Percentiles rank a stretch among this genome's conserved stretches.
These are phyloP conservation scores for Fringilla coelebs DNA, from an alignment of 2,797 vertebrate species.

Conservation along the genomic window DNA sequence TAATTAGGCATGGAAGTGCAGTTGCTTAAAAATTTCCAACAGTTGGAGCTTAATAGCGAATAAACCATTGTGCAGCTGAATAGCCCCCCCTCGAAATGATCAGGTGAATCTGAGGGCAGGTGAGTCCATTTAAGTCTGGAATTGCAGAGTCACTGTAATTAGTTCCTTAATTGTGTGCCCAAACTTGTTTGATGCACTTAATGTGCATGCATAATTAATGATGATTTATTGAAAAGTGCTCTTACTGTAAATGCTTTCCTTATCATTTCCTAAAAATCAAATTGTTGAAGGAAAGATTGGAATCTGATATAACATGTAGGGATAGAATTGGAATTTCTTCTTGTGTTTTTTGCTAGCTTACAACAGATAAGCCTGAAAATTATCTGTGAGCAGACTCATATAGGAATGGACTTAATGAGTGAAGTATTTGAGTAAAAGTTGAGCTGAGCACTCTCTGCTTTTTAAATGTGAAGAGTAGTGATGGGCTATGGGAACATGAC, in stretches of 20 bases:
- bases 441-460: neutral
- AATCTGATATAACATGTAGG: neutral
- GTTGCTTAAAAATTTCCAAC: constrained; percentile 54
- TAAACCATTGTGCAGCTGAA: neutral
- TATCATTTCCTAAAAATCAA: constrained; percentile 35
- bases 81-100: neutral
- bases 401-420: neutral
- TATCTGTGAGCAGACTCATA: neutral
- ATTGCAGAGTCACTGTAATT: constrained; percentile 61
- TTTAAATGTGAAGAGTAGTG: neutral
- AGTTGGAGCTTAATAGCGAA: constrained; percentile 36
- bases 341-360: neutral
- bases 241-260: constrained; percentile 10
- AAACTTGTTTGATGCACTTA: constrained; percentile 10
- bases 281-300: constrained; percentile 14
- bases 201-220: constrained; percentile 57
- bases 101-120: neutral
- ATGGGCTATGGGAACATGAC: neutral
- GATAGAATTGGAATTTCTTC: neutral
- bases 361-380: neutral
- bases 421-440: neutral
- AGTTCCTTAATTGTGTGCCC: constrained; percentile 56
- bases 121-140: constrained; percentile 12
- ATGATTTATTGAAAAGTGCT: constrained; percentile 60
- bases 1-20: constrained; percentile 62